Evolutionary conservation across 1,140 invertebrate species (phyloP), one percentile per base, ranked within the genome.

Genomic region (Saxidomus purpurata): DNA sequence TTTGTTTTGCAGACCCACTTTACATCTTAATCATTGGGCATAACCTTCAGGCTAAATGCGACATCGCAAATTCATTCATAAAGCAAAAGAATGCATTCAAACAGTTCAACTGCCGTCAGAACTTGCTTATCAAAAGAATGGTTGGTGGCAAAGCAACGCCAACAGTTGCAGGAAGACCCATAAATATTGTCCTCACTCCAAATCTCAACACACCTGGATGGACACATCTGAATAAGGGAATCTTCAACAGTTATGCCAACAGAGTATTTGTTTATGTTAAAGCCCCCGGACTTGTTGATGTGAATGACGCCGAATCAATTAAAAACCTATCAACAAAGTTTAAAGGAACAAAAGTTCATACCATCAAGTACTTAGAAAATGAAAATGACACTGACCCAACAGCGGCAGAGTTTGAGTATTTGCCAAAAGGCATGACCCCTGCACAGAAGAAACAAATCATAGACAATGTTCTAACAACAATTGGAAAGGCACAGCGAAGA

Each of bases 231-330:
- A 69, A 28, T 34, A 13, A 31, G 13, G 34, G 34, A 69, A 69
- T 69, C 3, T 9, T 31, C 1, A 69, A 13, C 3, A 69, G 8
- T 8, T 69, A 69, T 31, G 34, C 9, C 13, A 69, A 69, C 28
- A 69, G 19, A 34, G 63, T 36, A 6, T 69, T 69, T 69, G 28
- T 69, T 31, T 69, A 69, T 69, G 63, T 69, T 31, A 69, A 69
- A 34, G n/a, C 28, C 9, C 34, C 28, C 19, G n/a, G 63, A 31
- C 28, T 9, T 6, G 28, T 69, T 17, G 15, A 31, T 31, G 63
- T 69, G 4, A 69, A 69, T 19, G 28, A 69, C 25, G 63, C 28
- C n/a, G 28, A 69, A 31, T 69, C 63, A 34, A 69, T 69, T 11
- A 11, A 69, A 69, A 69, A 28, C 9, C 28, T 69, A 4, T 31